These are phyloP conservation scores for Thalassarche chlororhynchos DNA, from an alignment of 2,113 vertebrate species.

Conservation along the genomic window DNA sequence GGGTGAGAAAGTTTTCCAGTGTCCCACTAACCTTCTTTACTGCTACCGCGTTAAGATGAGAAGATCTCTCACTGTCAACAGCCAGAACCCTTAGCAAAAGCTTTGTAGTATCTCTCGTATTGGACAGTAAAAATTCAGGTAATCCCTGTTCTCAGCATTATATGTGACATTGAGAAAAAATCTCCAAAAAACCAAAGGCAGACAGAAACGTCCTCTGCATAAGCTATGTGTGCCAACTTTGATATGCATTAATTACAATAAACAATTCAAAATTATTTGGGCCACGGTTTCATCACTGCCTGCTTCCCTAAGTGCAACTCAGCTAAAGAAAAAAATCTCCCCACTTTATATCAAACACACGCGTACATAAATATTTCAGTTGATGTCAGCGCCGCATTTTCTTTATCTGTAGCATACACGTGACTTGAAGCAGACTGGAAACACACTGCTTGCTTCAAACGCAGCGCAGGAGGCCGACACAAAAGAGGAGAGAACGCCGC, in stretches of 20 bases:
- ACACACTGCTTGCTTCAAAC: neutral
- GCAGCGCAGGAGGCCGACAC: neutral
- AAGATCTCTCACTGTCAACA: neutral
- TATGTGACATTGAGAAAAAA: neutral
- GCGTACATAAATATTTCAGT: neutral
- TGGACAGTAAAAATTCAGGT: neutral
- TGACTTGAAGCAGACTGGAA: neutral
- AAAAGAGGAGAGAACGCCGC: neutral
- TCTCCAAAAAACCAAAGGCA: neutral
- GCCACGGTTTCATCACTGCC: neutral
- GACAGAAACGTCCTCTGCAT: neutral
- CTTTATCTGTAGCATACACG: neutral
- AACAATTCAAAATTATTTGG: neutral
- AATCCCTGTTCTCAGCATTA: neutral
- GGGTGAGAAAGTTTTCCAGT: neutral
- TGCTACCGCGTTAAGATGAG: neutral
- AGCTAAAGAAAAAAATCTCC: neutral
- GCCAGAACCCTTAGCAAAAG: neutral
- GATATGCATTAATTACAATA: neutral
- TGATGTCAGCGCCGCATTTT: neutral
- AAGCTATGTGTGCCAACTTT: neutral
- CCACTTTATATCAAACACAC: neutral
- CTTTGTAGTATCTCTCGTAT: accelerated
- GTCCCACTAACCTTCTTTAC: neutral
- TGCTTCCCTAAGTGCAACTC: neutral